These are phyloP conservation scores for Drosophila jambulina DNA, from an alignment of 1,140 invertebrate species.

Conservation along the genomic window DNA sequence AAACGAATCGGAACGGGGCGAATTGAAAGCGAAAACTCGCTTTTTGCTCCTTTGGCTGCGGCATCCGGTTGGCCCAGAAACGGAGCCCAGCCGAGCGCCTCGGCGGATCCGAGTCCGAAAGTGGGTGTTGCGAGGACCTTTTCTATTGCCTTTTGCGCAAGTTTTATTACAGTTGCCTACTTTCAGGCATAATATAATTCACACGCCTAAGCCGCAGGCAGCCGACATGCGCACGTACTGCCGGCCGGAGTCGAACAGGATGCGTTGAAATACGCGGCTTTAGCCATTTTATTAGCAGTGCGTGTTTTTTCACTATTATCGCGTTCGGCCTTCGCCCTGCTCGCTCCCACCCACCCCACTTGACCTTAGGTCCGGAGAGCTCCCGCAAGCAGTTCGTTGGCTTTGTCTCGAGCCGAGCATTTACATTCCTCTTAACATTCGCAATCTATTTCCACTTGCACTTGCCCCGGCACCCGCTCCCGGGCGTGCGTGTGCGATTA, in stretches of 20 bases:
- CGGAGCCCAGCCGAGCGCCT: neutral
- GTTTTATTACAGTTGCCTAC: constrained; percentile 80
- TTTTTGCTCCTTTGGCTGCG: constrained; percentile 48
- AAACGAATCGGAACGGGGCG: neutral
- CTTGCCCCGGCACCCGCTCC: neutral
- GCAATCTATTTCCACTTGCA: constrained; percentile 77
- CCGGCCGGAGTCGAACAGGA: constrained; percentile 29
- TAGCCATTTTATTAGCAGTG: constrained; percentile 82
- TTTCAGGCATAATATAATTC: constrained; percentile 80
- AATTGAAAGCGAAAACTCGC: constrained; percentile 32
- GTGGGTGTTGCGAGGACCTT: constrained; percentile 22
- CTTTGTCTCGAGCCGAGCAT: constrained; percentile 59
- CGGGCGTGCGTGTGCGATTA: constrained; percentile 6
- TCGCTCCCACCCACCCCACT: constrained; percentile 27
- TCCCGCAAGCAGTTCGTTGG: constrained; percentile 46
- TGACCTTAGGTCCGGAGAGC: constrained; percentile 57
- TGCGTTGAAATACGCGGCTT: constrained; percentile 70
- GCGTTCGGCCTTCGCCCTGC: constrained; percentile 39
- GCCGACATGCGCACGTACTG: constrained; percentile 78
- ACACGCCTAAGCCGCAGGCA: constrained; percentile 78
- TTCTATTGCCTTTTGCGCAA: constrained; percentile 68
- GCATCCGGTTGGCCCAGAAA: constrained; percentile 53
- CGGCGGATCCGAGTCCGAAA: constrained; percentile 3
- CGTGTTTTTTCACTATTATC: constrained; percentile 82
- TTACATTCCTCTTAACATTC: constrained; percentile 76